These are phyloP conservation scores for Caenorhabditis sp. DNA, from an alignment of 2,888 invertebrate species.

Conservation along the genomic window DNA sequence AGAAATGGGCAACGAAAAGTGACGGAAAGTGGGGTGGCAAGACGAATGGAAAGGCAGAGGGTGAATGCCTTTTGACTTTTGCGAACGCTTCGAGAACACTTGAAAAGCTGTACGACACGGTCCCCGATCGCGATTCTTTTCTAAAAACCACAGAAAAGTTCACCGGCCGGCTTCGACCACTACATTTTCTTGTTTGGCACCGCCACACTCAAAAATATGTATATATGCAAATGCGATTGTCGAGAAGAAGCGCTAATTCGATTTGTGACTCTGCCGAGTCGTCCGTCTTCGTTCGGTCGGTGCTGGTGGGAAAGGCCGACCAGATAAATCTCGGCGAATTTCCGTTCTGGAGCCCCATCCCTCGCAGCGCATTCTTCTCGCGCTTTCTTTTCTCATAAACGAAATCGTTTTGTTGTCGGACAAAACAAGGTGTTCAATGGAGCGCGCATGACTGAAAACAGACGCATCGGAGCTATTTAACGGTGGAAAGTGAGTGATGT, in stretches of 20 bases:
- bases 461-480: slow-evolving; percentile 45
- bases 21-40: slow-evolving; percentile 2
- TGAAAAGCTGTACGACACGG: not conserved
- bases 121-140: not conserved
- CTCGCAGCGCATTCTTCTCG: not conserved
- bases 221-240: slow-evolving; percentile 51
- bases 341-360: slow-evolving; percentile 3
- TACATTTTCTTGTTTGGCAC: not conserved
- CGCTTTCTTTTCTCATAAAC: not conserved
- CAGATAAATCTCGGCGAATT: slow-evolving; percentile 12
- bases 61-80: not conserved
- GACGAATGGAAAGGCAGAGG: not conserved
- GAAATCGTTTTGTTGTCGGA: not conserved
- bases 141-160: not conserved
- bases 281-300: too few relatives aligned
- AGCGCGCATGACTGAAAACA: slow-evolving; percentile 16
- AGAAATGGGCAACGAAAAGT: slow-evolving; percentile 7
- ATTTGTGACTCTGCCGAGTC: slow-evolving; percentile 22
- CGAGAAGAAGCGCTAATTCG: slow-evolving; percentile 37
- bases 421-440: slow-evolving; percentile 28
- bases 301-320: too few relatives aligned
- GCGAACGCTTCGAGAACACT: too few relatives aligned
- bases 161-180: too few relatives aligned
- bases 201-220: slow-evolving; percentile 13
- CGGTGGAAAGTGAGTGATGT: slow-evolving; percentile 45